These are phyloP conservation scores for Gandaritis pyraliata DNA, from an alignment of 2,888 invertebrate species.

Conservation along the genomic window DNA sequence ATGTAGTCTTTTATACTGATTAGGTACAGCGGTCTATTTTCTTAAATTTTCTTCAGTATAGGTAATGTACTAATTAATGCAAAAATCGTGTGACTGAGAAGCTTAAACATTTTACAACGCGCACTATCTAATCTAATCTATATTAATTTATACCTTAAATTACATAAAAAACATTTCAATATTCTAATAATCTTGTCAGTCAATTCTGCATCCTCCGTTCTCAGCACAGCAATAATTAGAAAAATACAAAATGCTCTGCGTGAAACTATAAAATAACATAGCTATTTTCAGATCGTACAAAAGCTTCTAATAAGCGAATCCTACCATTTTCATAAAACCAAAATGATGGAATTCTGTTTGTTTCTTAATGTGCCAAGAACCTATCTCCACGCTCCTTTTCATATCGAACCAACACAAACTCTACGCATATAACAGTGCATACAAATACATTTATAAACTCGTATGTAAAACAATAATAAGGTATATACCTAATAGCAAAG, in stretches of 20 bases:
- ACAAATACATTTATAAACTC: conserved; percentile 41
- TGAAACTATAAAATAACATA: conserved; percentile 20
- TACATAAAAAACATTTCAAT: conserved; percentile 71
- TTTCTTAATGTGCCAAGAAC: conserved; percentile 66
- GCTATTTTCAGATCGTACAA: conserved; percentile 26
- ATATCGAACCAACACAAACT: conserved; percentile 52
- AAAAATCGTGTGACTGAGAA: conserved; percentile 62
- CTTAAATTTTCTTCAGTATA: conserved; percentile 14
- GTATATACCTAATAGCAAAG: conserved; percentile 41
- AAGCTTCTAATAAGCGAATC: conserved; percentile 38
- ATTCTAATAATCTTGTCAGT: conserved; percentile 74
- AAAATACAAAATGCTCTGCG: conserved; percentile 39
- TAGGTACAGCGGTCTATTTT: too few relatives aligned
- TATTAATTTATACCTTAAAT: conserved; percentile 51
- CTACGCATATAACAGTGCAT: conserved; percentile 37
- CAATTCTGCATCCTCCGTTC: conserved; percentile 69
- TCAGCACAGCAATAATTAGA: conserved; percentile 62
- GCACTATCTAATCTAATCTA: conserved; percentile 70
- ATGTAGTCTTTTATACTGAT: too few relatives aligned
- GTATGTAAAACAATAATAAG: conserved; percentile 35
- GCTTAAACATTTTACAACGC: conserved; percentile 64
- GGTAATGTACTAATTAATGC: conserved; percentile 40
- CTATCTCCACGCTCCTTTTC: conserved; percentile 48
- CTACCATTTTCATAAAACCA: conserved; percentile 20
- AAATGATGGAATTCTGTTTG: conserved; percentile 22